These are phyloP conservation scores for Hipposideros larvatus DNA, from an alignment of 2,797 vertebrate genomes.

Conservation along the genomic window DNA sequence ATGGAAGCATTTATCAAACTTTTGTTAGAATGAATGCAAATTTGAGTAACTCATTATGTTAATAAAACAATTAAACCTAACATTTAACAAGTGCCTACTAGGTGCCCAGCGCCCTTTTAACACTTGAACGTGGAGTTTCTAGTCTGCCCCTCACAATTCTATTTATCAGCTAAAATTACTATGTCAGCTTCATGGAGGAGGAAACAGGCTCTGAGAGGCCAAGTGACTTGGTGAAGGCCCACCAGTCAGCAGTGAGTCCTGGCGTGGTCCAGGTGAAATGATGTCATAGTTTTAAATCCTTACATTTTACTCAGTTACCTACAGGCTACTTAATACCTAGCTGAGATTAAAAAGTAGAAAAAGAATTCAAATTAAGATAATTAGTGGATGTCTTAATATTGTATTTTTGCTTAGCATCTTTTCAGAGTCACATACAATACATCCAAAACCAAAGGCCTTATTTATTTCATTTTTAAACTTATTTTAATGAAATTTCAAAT, in stretches of 20 bases:
- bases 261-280: not conserved
- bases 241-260: not conserved
- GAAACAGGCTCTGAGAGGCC: not conserved
- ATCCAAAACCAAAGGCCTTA: not conserved
- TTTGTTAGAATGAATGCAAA: constrained; percentile 32
- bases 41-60: not conserved
- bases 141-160: not conserved
- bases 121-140: not conserved
- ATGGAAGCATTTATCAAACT: not conserved
- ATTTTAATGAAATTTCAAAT: not conserved
- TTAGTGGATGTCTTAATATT: not conserved
- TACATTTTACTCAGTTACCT: not conserved
- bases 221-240: not conserved
- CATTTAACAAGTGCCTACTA: not conserved
- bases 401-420: not conserved
- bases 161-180: constrained; percentile 28
- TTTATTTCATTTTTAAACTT: not conserved
- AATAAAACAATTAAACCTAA: constrained; percentile 33
- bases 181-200: not conserved
- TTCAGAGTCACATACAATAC: not conserved
- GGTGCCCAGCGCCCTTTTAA: not conserved
- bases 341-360: constrained; percentile 37
- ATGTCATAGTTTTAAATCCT: not conserved
- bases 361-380: constrained; percentile 4
- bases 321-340: not conserved